Base-by-base conservation (phyloP, 2,113 vertebrate species). In the Carassius gibelio region DNA sequence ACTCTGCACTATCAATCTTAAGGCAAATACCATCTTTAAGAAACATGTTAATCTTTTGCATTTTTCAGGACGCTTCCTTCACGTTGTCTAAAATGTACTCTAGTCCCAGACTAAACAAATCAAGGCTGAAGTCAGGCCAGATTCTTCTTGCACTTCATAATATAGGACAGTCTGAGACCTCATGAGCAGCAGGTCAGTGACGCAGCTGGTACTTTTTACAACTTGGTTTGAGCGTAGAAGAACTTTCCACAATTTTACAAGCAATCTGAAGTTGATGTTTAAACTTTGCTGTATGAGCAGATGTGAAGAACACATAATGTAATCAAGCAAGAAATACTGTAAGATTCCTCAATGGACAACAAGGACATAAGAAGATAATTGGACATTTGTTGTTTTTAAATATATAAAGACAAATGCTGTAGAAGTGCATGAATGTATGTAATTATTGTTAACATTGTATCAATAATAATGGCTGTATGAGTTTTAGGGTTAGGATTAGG, bases 101-200 rank as follows among this genome's bases (percentile, higher is more conserved):
- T 52, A 21, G 61, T 7, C 17, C 38, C 23, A 81, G 62, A 55
- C 62, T 81, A 81, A 81, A 81, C 79, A 81, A 68, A 81, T 50
- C 79, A 69, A 50, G 79, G 26, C 79, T 52, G 11, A 81, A 81
- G 21, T 81, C 62, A 81, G 62, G 62, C 48, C 45, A 34, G 45
- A 34, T 13, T 81, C 30, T 36, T 69, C 45, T 69, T 2, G 50
- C 26, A 50, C 79, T 81, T 68, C 62, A 69, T 68, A 52, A 81
- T 14, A 50, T 1, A 81, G 62, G 23, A 69, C 23, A n/a, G 62
- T 52, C n/a, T 26, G 61, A 66, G 17, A 57, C 55, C 76, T 62
- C 57, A 62, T 2, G 36, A 62, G 57, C 55, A 14, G 19, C 19
- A n/a, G 78, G 36, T 68, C 79, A 81, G 42, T 19, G 45, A 48